Evolutionary conservation across 2,113 vertebrate species (phyloP).

Genomic region (Abramis brama): DNA sequence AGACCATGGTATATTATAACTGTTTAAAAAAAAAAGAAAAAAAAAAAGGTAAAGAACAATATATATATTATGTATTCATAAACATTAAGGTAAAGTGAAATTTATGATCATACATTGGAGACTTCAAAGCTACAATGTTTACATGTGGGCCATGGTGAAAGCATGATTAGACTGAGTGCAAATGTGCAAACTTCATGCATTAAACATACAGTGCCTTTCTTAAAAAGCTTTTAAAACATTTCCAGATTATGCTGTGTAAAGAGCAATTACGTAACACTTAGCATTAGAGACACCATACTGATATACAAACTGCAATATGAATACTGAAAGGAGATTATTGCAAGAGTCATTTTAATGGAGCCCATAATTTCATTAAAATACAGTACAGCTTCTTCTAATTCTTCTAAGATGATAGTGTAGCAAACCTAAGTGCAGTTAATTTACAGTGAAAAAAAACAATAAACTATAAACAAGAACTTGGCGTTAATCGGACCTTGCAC

Average conservation of each 20-base stretch:
- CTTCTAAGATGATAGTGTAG: no score
- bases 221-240: neutral
- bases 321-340: neutral
- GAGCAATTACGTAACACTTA: neutral
- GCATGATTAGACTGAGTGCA: neutral
- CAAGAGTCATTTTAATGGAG: neutral
- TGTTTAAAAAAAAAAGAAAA: no score
- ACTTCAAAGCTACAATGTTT: neutral
- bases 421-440: no score
- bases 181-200: neutral
- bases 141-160: neutral
- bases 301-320: conserved; percentile 14
- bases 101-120: neutral
- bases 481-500: no score
- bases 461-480: no score
- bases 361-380: neutral
- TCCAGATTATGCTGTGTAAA: neutral
- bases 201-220: conserved; percentile 5
- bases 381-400: neutral
- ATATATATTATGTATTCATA: no score
- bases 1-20: no score
- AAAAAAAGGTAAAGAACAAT: no score
- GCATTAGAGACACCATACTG: conserved; percentile 8
- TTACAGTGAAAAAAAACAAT: no score
- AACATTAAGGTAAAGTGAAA: neutral